Conservation (phyloP, 2,888 invertebrate species). For the Cactoblastis cactorum region DNA sequence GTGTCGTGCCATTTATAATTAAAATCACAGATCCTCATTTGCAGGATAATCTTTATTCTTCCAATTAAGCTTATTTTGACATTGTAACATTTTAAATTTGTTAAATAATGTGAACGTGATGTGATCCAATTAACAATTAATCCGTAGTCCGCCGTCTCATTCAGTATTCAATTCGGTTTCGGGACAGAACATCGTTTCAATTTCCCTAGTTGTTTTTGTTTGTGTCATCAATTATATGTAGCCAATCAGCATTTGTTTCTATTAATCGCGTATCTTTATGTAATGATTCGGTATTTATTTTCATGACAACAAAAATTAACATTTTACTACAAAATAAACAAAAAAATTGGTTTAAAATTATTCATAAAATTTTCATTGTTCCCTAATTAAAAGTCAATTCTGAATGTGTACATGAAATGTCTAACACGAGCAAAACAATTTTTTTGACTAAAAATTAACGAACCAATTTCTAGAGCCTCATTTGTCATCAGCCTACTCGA, state of each 20-base stretch:
- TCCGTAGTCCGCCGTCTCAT: slow-evolving; percentile 48
- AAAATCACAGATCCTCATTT: slow-evolving; percentile 25
- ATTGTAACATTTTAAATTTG: slow-evolving; percentile 45
- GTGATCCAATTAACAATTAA: slow-evolving; percentile 70
- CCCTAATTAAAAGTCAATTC: no score
- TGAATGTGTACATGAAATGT: no score
- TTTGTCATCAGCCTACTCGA: slow-evolving; percentile 9
- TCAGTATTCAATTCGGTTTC: slow-evolving; percentile 57
- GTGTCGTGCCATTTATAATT: slow-evolving; percentile 11
- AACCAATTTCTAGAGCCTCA: background rate
- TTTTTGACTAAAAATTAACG: background rate
- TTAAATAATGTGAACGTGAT: slow-evolving; percentile 55
- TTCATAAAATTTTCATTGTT: no score
- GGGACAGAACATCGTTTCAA: slow-evolving; percentile 51
- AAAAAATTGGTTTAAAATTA: no score
- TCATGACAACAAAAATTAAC: background rate
- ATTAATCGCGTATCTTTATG: slow-evolving; percentile 23
- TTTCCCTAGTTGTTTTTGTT: slow-evolving; percentile 58
- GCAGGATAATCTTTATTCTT: slow-evolving; percentile 33
- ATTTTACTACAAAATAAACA: background rate
- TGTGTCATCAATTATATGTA: slow-evolving; percentile 53
- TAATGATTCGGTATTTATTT: background rate
- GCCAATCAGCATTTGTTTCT: slow-evolving; percentile 50
- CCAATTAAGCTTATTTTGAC: slow-evolving; percentile 43
- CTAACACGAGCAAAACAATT: background rate